A percentile compares a stretch with the other conserved stretches of the same genome.
phyloP scores from a whole-genome alignment of 2,113 vertebrate genomes.

The Oreotragus oreotragus region DNA sequence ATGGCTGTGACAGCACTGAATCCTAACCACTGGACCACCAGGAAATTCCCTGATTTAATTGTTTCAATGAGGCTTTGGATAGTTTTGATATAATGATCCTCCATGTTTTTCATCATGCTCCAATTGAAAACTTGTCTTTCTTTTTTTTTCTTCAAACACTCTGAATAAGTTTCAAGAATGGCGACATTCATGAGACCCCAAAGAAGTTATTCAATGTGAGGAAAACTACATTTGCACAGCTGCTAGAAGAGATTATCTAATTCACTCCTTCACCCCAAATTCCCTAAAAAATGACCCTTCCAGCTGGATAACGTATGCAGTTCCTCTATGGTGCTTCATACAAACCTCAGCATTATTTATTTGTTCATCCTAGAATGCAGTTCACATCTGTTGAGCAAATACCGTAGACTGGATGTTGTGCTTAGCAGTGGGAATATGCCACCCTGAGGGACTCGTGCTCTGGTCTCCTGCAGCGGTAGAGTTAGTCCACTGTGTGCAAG shows the following conservation, averaged over 20 bases:
- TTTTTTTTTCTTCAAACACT: neutral
- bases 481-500: rapidly evolving
- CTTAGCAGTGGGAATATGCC: rapidly evolving
- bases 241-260: neutral
- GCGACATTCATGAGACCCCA: neutral
- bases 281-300: neutral
- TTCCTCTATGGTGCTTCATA: neutral
- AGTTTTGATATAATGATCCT: neutral
- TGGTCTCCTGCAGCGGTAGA: neutral
- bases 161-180: neutral
- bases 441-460: rapidly evolving
- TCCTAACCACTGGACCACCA: neutral
- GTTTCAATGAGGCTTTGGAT: neutral
- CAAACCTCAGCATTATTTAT: neutral
- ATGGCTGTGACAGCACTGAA: neutral
- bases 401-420: neutral
- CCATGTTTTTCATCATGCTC: neutral
- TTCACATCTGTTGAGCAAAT: neutral
- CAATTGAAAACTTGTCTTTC: neutral
- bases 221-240: neutral
- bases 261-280: neutral
- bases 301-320: neutral
- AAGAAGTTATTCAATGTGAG: neutral
- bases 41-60: neutral
- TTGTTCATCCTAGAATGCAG: neutral